These are phyloP conservation scores for Phaenicophaeus curvirostris DNA, from an alignment of 2,797 vertebrate genomes.

Conservation along the genomic window DNA sequence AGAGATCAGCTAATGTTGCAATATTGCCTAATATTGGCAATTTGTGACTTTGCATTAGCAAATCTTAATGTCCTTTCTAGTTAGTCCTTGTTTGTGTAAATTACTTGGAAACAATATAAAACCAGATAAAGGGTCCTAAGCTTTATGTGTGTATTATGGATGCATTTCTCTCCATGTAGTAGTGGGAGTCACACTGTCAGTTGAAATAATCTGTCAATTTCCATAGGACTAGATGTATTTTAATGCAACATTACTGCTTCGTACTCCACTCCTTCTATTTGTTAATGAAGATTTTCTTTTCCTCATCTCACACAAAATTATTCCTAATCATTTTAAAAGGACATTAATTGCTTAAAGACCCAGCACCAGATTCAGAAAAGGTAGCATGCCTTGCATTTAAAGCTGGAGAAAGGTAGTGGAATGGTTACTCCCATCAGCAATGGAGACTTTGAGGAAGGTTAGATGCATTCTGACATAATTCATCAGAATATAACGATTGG, in stretches of 20 bases:
- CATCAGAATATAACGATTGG: not conserved
- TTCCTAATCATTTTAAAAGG: not conserved
- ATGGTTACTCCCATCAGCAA: not conserved
- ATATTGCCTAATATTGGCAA: not conserved
- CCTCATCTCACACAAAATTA: not conserved
- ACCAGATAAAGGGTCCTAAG: not conserved
- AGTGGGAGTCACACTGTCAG: not conserved
- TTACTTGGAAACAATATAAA: not conserved
- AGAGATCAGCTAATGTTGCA: not conserved
- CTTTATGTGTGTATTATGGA: not conserved
- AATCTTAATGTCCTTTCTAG: not conserved
- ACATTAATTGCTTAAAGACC: not conserved
- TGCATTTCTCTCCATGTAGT: not conserved
- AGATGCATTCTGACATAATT: not conserved
- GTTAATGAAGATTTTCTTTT: not conserved
- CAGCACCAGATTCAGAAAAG: not conserved
- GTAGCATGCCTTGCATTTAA: not conserved
- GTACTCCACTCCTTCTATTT: not conserved
- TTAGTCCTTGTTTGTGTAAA: not conserved
- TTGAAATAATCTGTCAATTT: not conserved
- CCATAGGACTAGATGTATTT: not conserved
- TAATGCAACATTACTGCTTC: not conserved
- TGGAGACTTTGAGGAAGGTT: not conserved
- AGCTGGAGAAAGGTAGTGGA: not conserved
- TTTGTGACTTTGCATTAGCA: not conserved